These are phyloP conservation scores for Trochalopteron elliotii DNA, from an alignment of 2,113 vertebrate species.

Conservation along the genomic window DNA sequence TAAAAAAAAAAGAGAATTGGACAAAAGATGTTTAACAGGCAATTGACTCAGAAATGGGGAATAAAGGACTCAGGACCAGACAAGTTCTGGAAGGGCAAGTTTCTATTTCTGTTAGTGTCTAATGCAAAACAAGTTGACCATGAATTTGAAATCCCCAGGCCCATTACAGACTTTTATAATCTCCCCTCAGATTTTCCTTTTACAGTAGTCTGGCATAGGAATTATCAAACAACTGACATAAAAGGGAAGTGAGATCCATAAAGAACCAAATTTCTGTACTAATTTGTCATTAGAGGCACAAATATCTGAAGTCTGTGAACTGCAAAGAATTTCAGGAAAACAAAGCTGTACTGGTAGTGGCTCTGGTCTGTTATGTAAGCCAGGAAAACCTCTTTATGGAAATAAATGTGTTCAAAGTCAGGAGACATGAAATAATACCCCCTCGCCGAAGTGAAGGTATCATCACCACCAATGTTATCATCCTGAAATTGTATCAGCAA, in stretches of 20 bases:
- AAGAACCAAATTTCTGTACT: neutral
- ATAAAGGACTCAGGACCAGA: neutral
- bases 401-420: neutral
- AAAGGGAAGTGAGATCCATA: neutral
- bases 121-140: neutral
- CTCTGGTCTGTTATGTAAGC: neutral
- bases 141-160: neutral
- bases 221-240: neutral
- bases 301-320: neutral
- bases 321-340: neutral
- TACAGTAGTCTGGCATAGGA: neutral
- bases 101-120: neutral
- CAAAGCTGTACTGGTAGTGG: neutral
- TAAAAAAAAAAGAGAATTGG: neutral
- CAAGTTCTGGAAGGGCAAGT: neutral
- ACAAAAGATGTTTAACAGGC: neutral
- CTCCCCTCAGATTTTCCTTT: neutral
- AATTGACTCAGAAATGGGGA: neutral
- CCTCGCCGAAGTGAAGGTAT: neutral
- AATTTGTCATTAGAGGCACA: neutral
- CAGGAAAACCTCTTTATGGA: neutral
- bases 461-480: neutral
- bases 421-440: neutral
- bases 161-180: neutral
- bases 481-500: neutral